Percentiles rank a stretch among this genome's conserved stretches.
Evolutionary conservation across 2,888 invertebrate genomes (phyloP).

Genomic region (Cremastobaeus sp.): DNA sequence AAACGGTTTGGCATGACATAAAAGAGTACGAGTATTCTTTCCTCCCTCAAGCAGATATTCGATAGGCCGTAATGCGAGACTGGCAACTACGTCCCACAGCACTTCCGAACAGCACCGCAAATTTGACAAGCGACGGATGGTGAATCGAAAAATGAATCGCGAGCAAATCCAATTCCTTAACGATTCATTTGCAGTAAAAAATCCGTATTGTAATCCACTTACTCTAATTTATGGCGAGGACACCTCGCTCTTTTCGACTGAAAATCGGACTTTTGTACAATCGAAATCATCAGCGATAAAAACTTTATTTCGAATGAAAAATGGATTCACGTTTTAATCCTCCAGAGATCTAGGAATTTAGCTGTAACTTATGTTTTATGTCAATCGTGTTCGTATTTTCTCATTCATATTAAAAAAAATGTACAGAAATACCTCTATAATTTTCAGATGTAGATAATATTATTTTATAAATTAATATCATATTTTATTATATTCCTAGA

Average conservation of each 20-base stretch:
- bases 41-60: conserved; percentile 29
- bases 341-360: too few species aligned
- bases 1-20: conserved; percentile 12
- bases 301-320: too few species aligned
- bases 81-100: conserved; percentile 30
- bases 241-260: conserved; percentile 2
- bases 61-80: conserved; percentile 49
- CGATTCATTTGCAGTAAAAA: conserved; percentile 30
- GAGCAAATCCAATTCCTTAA: conserved; percentile 50
- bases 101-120: conserved; percentile 26
- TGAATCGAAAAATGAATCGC: conserved; percentile 44
- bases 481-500: too few species aligned
- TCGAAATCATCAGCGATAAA: conserved; percentile 9
- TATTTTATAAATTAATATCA: too few species aligned
- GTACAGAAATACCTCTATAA: too few species aligned
- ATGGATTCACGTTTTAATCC: too few species aligned
- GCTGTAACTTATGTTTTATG: too few species aligned
- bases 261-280: conserved; percentile 14
- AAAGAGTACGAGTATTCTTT: conserved; percentile 27
- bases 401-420: too few species aligned
- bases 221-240: conserved; percentile 35
- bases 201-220: conserved; percentile 40
- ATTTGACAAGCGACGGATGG: conserved; percentile 52
- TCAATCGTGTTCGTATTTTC: too few species aligned
- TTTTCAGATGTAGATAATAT: too few species aligned